Conservation (phyloP, 1,140 invertebrate species). For the Drosophila rufa region DNA sequence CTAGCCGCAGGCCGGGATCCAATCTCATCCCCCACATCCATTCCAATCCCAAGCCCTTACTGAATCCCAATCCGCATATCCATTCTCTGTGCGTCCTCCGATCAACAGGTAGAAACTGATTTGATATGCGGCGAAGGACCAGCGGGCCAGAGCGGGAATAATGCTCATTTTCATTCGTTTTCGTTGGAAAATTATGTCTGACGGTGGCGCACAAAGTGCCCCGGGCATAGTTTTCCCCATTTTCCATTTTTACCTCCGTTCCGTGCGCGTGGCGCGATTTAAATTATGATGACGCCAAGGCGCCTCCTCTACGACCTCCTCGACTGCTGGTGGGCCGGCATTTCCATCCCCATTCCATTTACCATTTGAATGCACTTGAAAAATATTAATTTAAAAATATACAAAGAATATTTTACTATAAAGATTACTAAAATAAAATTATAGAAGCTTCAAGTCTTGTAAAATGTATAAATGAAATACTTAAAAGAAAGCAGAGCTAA, state of each 20-base stretch:
- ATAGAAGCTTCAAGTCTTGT: no score
- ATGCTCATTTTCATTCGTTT: slow-evolving; percentile 76
- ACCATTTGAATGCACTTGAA: slow-evolving; percentile 26
- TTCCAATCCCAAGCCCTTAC: slow-evolving; percentile 7
- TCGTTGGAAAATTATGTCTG: slow-evolving; percentile 73
- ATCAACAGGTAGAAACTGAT: slow-evolving; percentile 77
- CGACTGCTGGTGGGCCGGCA: slow-evolving; percentile 33
- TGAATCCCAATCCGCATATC: slow-evolving; percentile 5
- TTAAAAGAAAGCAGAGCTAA: not conserved
- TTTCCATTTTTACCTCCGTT: slow-evolving; percentile 45
- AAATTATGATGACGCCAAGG: slow-evolving; percentile 78
- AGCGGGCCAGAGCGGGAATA: slow-evolving; percentile 28
- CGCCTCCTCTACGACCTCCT: slow-evolving; percentile 20
- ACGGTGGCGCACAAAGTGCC: slow-evolving; percentile 51
- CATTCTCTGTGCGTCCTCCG: slow-evolving; percentile 6
- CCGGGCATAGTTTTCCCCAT: slow-evolving; percentile 68
- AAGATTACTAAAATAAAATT: not conserved
- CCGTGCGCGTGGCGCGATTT: slow-evolving; percentile 72
- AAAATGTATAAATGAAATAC: not conserved
- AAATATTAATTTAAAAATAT: not conserved
- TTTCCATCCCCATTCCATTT: slow-evolving; percentile 25
- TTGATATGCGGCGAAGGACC: slow-evolving; percentile 60
- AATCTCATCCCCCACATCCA: slow-evolving; percentile 2
- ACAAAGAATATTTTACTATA: not conserved
- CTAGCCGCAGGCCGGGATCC: slow-evolving; percentile 20